These are phyloP conservation scores for Drosophila suboccidentalis DNA, from an alignment of 2,888 invertebrate species.

Conservation along the genomic window DNA sequence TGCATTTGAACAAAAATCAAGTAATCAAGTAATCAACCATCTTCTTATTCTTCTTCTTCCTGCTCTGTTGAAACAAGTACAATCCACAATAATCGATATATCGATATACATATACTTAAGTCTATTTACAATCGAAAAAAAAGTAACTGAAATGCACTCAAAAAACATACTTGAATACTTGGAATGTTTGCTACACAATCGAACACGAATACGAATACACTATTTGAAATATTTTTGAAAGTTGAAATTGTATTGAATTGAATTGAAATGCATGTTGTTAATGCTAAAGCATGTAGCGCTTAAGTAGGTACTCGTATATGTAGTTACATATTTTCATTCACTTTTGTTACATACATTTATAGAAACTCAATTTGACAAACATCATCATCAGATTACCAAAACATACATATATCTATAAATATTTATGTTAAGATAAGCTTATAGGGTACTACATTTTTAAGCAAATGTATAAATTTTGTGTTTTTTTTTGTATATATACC, in stretches of 20 bases:
- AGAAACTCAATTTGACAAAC: constrained; percentile 37
- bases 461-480: constrained; percentile 42
- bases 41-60: constrained; percentile 13
- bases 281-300: constrained; percentile 81
- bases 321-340: constrained; percentile 69
- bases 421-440: constrained; percentile 48
- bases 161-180: constrained; percentile 15
- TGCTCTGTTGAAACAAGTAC: constrained; percentile 19
- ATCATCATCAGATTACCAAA: constrained; percentile 20
- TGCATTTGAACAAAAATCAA: constrained; percentile 22
- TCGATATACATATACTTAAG: background rate
- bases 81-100: constrained; percentile 1
- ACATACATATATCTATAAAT: constrained; percentile 7
- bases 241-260: constrained; percentile 13
- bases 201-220: constrained; percentile 10
- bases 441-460: constrained; percentile 32
- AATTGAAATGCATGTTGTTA: constrained; percentile 75
- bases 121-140: constrained; percentile 15
- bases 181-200: constrained; percentile 45
- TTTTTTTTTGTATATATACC: constrained; percentile 31
- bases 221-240: constrained; percentile 1
- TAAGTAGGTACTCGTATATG: constrained; percentile 74
- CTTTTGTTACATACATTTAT: constrained; percentile 81
- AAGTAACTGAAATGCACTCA: constrained; percentile 35
- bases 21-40: background rate